Base-by-base conservation (phyloP, 2,113 vertebrate genomes). In the Bambusicola thoracicus region DNA sequence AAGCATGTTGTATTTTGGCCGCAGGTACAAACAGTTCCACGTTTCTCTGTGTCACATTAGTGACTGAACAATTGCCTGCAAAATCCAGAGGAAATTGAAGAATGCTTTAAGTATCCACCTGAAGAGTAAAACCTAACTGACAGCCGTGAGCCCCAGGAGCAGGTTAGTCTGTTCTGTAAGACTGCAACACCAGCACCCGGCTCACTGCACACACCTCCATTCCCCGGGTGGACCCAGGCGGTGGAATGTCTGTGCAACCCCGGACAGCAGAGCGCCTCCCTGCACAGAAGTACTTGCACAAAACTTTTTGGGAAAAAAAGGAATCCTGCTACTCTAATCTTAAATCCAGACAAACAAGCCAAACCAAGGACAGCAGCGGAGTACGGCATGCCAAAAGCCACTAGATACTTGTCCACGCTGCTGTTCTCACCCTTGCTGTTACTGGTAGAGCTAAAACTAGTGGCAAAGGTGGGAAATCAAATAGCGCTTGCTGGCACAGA, bases 31-130 rank as follows among this genome's bases (percentile, higher is more conserved):
- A 9, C 36, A 27, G 63, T 6, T 79, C 38, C 49, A 15, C 0
- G 0, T 32, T 56, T 44, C 69, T 76, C 63, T 15, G 38, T 0
- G 0, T 7, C 70, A 30, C 70, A 32, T 4, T 1, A 22, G 4
- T 6, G 10, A 59, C 68, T 8, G 49, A 69, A 66, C 63, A 66
- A 66, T 3, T 18, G 10, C 44, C 69, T 44, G 18, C 18, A 58
- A 53, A 65, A 38, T 20, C 58, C 67, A 82, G 29, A 76, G 30
- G 48, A 87, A 89, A 89, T 0, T 34, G 51, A 58, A 90, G 27
- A 18, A 58, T 25, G 29, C 58, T 81, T 90, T 67, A 38, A 70
- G 34, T 3, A 10, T 34, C 48, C 5, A 8, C 19, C 65, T 20
- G 40, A 48, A 66, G 25, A 32, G 29, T 59, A 49, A 69, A 92